Evolutionary conservation across 1,140 invertebrate genomes (phyloP), one percentile per base, ranked within the genome.

Genomic region (Drosophila suzukii): DNA sequence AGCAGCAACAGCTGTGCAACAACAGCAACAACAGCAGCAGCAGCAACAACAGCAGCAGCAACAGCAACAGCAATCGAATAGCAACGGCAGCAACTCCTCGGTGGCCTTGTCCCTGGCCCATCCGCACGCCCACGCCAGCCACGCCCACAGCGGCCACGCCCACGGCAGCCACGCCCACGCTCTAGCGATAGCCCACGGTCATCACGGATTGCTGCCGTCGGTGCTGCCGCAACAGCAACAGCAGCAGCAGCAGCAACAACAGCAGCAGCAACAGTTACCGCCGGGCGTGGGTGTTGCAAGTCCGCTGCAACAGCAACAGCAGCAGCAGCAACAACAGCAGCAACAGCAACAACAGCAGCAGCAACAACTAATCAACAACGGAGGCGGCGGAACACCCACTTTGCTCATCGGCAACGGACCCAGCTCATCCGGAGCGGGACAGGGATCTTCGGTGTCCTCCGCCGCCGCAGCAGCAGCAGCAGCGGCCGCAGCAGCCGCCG

Each of bases 351-450:
- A 71, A 1, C 43, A 44, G 3, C 15, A 17, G 43, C 43, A 44
- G 8, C 43, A 51, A n/a, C 76, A 75, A 77, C 47, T 77, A 54
- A 56, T 75, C 39, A 90, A 75, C 78, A 85, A 62, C 62, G 65
- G 58, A 51, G 65, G 63, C 15, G 62, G 62, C n/a, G 78, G 32
- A 11, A 53, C 79, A 39, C 78, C 90, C 38, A 81, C 83, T 0
- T 44, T 89, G 32, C 49, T 89, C 3, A 89, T 89, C 27, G 86
- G 86, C 49, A 90, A 85, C 81, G 85, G 85, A 41, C 85, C 85
- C 1, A 71, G 70, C 15, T 90, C 85, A 11, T 81, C 91, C 74
- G 93, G 93, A 76, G 91, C 92, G 70, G 92, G 92, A 62, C 74
- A 92, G 78, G 84, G 92, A 73, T 82, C 32, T 2, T 34, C 92